phyloP scores from a whole-genome alignment of 2,888 invertebrate genomes.

The Phaedon cochleariae region DNA sequence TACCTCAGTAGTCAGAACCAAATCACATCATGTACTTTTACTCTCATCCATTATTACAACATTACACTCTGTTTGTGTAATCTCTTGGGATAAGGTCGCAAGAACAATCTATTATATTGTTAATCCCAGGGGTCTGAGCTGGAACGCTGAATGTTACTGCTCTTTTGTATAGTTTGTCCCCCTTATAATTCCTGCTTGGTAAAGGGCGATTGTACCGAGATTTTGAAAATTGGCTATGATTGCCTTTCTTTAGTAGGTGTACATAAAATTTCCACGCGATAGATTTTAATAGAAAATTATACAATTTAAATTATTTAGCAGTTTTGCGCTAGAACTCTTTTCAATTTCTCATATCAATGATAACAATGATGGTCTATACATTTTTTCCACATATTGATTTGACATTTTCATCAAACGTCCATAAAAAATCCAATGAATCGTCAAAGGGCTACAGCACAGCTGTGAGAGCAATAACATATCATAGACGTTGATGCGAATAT shows the following conservation, averaged over 20 bases:
- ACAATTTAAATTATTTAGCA: background rate
- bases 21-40: constrained; percentile 1
- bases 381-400: too few species aligned
- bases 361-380: too few species aligned
- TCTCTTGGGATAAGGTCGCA: constrained; percentile 33
- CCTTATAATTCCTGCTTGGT: constrained; percentile 26
- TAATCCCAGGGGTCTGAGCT: constrained; percentile 38
- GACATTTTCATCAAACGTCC: too few species aligned
- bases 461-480: too few species aligned
- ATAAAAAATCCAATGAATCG: too few species aligned
- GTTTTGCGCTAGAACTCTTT: background rate
- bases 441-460: too few species aligned
- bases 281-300: constrained; percentile 10
- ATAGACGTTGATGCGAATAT: too few species aligned
- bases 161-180: constrained; percentile 31
- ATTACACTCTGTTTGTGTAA: constrained; percentile 28
- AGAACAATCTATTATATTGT: constrained; percentile 45
- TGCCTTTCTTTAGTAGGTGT: constrained; percentile 31
- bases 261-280: constrained; percentile 24
- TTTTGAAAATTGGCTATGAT: constrained; percentile 27
- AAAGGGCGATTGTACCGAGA: constrained; percentile 20
- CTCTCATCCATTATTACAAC: constrained; percentile 25
- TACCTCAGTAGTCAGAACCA: too few species aligned
- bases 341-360: background rate
- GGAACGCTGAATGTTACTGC: constrained; percentile 24